Base-by-base conservation (phyloP, 1,140 invertebrate genomes). In the Drosophila sechellia region DNA sequence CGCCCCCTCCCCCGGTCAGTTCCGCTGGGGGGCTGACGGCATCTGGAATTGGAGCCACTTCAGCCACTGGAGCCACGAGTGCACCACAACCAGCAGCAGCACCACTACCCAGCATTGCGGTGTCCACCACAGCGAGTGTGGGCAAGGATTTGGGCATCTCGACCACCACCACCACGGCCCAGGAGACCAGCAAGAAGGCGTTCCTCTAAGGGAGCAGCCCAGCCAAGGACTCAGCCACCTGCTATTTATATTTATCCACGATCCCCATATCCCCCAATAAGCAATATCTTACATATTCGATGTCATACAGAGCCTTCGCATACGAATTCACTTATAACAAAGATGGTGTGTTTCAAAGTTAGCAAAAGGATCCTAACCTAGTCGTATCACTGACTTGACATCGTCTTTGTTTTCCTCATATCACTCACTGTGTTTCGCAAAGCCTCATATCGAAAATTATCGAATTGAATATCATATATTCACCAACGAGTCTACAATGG, bases 121-220 rank as follows among this genome's bases (percentile, higher is more conserved):
- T 87, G 4, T 83, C 83, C n/a, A 86, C 83, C 17, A 86, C 81
- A 12, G 78, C 78, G 25, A 86, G 77, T 12, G 25, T 87, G 63
- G 84, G 79, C 46, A 87, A 89, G 76, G 83, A 87, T 15, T 66
- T 42, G 55, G 78, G 77, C 15, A 55, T 56, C 40, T 76, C 80
- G 11, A 77, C 61, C 37, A 89, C 65, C 39, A 87, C 84, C n/a
- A 66, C 79, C 12, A 66, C 68, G n/a, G 74, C 48, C 52, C 20
- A 81, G 63, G 83, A 87, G 66, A 69, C 61, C 76, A 77, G 60
- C 71, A 89, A 87, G 63, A 87, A 87, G 75, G 84, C 84, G 35
- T 87, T 87, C 37, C 83, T 87, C 15, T 87, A 77, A 59, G 1
- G 15, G 5, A 34, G 64, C 59, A 53, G 64, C 65, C 65, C 45